A percentile compares a stretch with the other conserved stretches of the same genome.
phyloP scores from a whole-genome alignment of 1,140 invertebrate species.

The Manduca sexta region DNA sequence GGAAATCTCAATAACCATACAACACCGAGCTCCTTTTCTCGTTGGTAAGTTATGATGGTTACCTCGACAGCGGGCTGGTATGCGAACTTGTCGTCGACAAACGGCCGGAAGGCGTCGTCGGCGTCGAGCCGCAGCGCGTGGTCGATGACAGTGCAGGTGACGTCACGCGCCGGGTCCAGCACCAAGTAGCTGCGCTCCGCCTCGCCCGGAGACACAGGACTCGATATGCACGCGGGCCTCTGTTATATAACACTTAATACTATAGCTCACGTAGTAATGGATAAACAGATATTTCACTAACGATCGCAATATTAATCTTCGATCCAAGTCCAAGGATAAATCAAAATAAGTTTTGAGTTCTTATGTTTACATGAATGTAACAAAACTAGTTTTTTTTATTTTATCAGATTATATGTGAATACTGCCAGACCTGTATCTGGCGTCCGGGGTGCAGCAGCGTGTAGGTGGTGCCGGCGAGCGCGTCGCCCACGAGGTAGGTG shows the following conservation, averaged over 20 bases:
- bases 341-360: too few relatives aligned
- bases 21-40: too few relatives aligned
- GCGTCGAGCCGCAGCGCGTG: constrained; percentile 28
- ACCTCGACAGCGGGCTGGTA: neutral
- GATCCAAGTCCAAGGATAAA: too few relatives aligned
- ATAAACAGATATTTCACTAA: too few relatives aligned
- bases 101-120: constrained; percentile 38
- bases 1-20: too few relatives aligned
- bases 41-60: neutral
- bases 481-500: constrained; percentile 53
- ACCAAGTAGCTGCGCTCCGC: constrained; percentile 42
- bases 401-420: too few relatives aligned
- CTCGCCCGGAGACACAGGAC: constrained; percentile 10
- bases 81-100: constrained; percentile 29
- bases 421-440: constrained; percentile 4
- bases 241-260: too few relatives aligned
- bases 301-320: too few relatives aligned
- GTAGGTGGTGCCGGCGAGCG: constrained; percentile 35
- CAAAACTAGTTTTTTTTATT: too few relatives aligned
- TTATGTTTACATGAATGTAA: too few relatives aligned
- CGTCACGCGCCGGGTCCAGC: constrained; percentile 36
- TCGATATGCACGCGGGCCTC: neutral
- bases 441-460: constrained; percentile 56
- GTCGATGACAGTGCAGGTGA: constrained; percentile 56
- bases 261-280: too few relatives aligned